A percentile compares a stretch with the other conserved stretches of the same genome.
These are phyloP conservation scores for Colletes latitarsis DNA, from an alignment of 1,140 invertebrate species.

Conservation along the genomic window DNA sequence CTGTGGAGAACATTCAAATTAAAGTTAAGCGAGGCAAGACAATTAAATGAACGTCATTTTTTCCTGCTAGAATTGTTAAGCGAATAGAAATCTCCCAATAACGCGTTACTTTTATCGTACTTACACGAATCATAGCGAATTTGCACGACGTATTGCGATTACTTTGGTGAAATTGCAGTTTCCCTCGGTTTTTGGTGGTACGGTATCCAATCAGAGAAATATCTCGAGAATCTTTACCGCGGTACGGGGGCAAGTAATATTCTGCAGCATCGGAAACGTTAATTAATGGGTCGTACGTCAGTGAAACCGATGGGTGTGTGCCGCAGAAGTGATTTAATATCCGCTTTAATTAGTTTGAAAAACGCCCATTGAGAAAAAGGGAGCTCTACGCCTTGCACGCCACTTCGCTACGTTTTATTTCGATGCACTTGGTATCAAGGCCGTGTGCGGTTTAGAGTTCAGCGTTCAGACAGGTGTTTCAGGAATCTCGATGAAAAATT, in stretches of 20 bases:
- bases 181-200: neutral
- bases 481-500: neutral
- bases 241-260: conserved; percentile 54
- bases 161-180: neutral
- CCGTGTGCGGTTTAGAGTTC: conserved; percentile 51
- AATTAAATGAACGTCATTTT: no score
- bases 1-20: no score
- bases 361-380: conserved; percentile 65
- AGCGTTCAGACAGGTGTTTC: conserved; percentile 26
- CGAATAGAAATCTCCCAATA: no score
- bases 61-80: no score
- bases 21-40: no score
- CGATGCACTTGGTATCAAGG: conserved; percentile 55
- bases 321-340: conserved; percentile 70
- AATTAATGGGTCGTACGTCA: conserved; percentile 64
- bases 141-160: no score
- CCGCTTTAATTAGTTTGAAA: conserved; percentile 75
- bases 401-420: conserved; percentile 64
- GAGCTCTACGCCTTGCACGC: conserved; percentile 48
- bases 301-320: conserved; percentile 50
- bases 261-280: conserved; percentile 64
- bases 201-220: conserved; percentile 37
- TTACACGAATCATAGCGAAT: no score
- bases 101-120: no score
- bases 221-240: conserved; percentile 42